Evolutionary conservation across 1,140 invertebrate species (phyloP), one percentile per base, ranked within the genome.

Genomic region (Manduca sexta): DNA sequence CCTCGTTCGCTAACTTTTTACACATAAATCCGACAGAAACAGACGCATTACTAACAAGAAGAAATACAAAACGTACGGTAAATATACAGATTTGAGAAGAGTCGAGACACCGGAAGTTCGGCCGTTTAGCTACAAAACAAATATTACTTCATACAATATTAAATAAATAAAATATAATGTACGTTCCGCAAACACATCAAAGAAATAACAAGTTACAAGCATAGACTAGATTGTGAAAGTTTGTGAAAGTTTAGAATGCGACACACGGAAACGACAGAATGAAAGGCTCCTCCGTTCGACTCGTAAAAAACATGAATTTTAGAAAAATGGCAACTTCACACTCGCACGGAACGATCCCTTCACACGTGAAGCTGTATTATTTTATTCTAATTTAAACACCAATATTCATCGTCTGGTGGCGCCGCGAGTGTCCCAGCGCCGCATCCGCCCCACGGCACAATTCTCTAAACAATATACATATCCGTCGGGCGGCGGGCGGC

Each of bases 1-100:
- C 81, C 81, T 79, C 72, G 69, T 61, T 82, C 56, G 71, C 74
- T 80, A 80, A 79, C 61, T 69, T 64, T 73, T 76, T 82, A 84
- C 52, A 79, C 75, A 26, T n/a, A 26, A 26, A 77, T 69, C 67
- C 69, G 66, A 72, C 61, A 74, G 73, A 73, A 74, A 79, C 69
- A 75, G 59, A 80, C 58, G n/a, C 48, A 60, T 73, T 76, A 52
- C 40, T 66, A 47, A 56, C 52, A 67, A 74, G 68, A 77, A 68
- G 33, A 80, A 74, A 70, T 69, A 78, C 74, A 49, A 67, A 74
- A 69, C 64, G 64, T 73, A 62, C 63, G 62, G 61, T 65, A 74
- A 76, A 71, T 60, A 26, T 26, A 26, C 21, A 26, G 8, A 26
- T 26, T 26, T 18, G 12, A 15, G 41, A 49, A 54, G 21, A 35